Conservation (phyloP, 2,113 vertebrate genomes). For the Malurus melanocephalus region DNA sequence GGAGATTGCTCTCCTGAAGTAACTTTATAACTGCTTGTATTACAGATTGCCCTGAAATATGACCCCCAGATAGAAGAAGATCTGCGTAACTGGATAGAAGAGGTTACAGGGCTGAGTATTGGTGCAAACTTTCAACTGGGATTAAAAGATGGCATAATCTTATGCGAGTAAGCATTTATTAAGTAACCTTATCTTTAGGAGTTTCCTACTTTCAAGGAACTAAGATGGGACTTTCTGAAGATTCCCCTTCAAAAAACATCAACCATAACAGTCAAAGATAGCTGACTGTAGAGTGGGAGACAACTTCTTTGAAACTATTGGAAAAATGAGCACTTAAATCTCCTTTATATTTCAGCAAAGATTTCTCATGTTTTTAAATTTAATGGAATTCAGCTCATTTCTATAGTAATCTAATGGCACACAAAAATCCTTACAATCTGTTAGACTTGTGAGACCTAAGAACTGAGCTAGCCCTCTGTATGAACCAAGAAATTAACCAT, state of each 20-base stretch:
- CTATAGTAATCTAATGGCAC: neutral
- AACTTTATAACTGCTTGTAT: conserved; percentile 30
- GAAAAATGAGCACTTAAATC: neutral
- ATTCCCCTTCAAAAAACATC: neutral
- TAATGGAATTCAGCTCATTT: neutral
- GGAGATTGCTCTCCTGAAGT: neutral
- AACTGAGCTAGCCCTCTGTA: neutral
- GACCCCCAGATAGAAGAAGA: conserved; percentile 92
- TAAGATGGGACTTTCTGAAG: neutral
- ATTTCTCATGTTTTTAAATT: neutral
- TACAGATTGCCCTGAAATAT: conserved; percentile 95
- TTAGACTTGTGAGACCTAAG: neutral
- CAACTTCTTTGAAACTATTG: neutral
- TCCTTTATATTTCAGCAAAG: neutral
- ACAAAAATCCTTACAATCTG: neutral
- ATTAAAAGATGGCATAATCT: conserved; percentile 93
- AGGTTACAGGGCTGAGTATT: conserved; percentile 90
- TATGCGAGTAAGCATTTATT: conserved; percentile 87
- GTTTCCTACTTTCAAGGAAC: neutral
- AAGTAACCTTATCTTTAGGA: neutral
- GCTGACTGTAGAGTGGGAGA: neutral
- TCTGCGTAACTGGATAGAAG: conserved; percentile 94
- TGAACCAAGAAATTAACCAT: neutral
- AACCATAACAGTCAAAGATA: neutral
- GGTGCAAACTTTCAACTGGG: conserved; percentile 92